These are phyloP conservation scores for Montipora cactus DNA, from an alignment of 64 coral and sea anemone species.

Conservation along the genomic window DNA sequence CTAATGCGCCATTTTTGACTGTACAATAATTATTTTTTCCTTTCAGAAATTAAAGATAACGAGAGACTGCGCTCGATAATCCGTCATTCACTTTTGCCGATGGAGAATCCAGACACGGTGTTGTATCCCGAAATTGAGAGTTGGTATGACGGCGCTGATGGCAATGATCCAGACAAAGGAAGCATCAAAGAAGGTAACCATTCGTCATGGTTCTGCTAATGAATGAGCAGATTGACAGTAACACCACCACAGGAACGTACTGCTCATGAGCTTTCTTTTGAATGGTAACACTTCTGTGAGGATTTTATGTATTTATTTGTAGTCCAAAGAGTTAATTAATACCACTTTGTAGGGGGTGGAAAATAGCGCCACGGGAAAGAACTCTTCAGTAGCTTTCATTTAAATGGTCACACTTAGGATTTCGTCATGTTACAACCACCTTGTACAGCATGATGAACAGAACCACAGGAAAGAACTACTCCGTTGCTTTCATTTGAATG, in stretches of 20 bases:
- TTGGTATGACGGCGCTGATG: constrained; percentile 19
- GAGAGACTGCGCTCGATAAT: constrained; percentile 86
- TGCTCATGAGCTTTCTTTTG: background rate
- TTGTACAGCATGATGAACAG: background rate
- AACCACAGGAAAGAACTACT: background rate
- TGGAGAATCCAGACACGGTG: constrained; percentile 89
- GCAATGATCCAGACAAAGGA: background rate
- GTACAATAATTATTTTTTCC: background rate
- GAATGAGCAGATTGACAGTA: background rate
- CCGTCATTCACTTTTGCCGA: constrained; percentile 79
- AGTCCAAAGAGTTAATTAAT: background rate
- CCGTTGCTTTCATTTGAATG: constrained; percentile 5
- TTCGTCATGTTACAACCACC: too few relatives aligned
- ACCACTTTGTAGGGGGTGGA: too few relatives aligned
- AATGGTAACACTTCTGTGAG: constrained; percentile 8
- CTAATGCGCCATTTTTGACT: background rate
- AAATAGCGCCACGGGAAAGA: background rate
- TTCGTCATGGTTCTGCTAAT: constrained; percentile 20
- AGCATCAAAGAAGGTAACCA: constrained; percentile 27
- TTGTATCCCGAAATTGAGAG: constrained; percentile 31
- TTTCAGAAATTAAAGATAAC: constrained; percentile 82
- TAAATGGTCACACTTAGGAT: background rate
- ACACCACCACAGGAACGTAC: too few relatives aligned
- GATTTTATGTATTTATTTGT: background rate
- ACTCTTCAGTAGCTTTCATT: background rate